Evolutionary conservation across 92 coral and sea anemone species (phyloP).

Genomic region (Umimayanthus chanpuru): DNA sequence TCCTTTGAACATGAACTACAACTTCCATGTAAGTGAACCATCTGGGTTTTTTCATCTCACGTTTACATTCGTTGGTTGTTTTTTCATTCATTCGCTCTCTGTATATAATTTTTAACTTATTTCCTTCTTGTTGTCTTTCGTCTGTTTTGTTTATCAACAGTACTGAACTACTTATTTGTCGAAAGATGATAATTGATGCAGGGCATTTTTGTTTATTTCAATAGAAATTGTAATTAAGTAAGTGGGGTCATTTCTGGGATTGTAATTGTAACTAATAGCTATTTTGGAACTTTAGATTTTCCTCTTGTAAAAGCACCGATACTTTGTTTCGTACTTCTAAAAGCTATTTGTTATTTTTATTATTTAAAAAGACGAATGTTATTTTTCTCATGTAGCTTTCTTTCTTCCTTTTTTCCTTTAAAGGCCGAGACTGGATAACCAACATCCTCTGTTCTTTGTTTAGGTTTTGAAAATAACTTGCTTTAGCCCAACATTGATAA

Average conservation of each 20-base stretch:
- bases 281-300: too few species aligned
- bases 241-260: background rate
- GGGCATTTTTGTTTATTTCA: too few species aligned
- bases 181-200: too few species aligned
- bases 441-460: background rate
- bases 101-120: too few species aligned
- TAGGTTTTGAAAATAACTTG: too few species aligned
- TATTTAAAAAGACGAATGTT: too few species aligned
- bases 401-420: background rate
- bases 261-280: background rate
- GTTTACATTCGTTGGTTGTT: background rate
- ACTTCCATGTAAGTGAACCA: constrained; percentile 66
- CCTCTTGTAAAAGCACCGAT: too few species aligned
- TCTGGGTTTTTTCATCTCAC: background rate
- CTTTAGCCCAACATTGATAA: too few species aligned
- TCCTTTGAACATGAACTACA: constrained; percentile 65
- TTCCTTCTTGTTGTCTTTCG: background rate
- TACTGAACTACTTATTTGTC: background rate
- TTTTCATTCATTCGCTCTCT: background rate
- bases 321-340: too few species aligned
- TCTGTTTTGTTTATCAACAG: background rate
- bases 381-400: background rate
- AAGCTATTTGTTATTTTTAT: too few species aligned
- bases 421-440: background rate
- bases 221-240: too few species aligned